Base-by-base conservation (phyloP, 2,888 invertebrate genomes). In the Drosophila longiperda region DNA sequence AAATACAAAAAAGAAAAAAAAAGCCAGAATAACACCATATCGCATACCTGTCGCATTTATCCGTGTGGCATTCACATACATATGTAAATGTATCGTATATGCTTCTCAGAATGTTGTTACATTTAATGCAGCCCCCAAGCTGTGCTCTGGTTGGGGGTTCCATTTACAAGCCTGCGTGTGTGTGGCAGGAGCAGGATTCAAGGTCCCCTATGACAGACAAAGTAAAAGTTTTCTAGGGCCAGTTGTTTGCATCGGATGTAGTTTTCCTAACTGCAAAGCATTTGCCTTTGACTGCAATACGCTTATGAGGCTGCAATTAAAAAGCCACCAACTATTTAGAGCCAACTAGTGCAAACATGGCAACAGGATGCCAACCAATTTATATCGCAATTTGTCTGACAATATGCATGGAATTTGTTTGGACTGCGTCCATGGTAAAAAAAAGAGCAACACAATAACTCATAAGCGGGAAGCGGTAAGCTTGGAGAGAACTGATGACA, bases 301-400 rank as follows among this genome's bases (percentile, higher is more conserved):
- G 70, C 69, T 75, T 66, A 67, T 67, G 66, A 53, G 65, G 42
- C 67, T 67, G 83, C 75, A 83, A 83, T 83, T 83, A 83, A 67
- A 83, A 82, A 80, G 75, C 78, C 78, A 55, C 26, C 32, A 75
- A 66, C 75, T 66, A 75, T 63, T 69, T 75, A 66, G 57, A 66
- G 29, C 34, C 52, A 75, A 65, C 65, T 57, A 36, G 23, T 38
- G 23, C 74, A 67, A 73, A 67, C 32, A 40, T 34, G 65, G 33
- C 49, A 58, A 60, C 65, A 60, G 62, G 29, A 61, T 64, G 65
- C 59, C 68, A 65, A 42, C 29, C 57, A 65, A 71, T 71, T 71
- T 58, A 48, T 42, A 59, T 11, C 59, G 50, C 48, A 53, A 69
- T 62, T 54, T 61, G 52, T 63, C 49, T 45, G 57, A 23, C 12